Percentiles rank a stretch among this genome's conserved stretches.
These are phyloP conservation scores for Cydia amplana DNA, from an alignment of 1,140 invertebrate species.

Conservation along the genomic window DNA sequence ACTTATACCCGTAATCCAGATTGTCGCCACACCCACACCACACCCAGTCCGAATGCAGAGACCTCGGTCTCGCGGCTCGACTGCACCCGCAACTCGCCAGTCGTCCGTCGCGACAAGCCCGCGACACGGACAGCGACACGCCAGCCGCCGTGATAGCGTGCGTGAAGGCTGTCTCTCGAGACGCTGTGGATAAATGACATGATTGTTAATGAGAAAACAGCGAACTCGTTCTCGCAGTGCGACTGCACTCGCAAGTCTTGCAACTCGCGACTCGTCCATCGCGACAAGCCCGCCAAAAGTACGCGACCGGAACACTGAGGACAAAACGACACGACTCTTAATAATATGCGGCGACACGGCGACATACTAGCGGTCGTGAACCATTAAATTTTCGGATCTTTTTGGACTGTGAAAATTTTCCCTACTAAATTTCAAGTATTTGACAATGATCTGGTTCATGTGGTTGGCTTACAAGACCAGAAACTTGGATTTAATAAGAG, in stretches of 20 bases:
- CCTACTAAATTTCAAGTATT: too few relatives aligned
- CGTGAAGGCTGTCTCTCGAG: constrained; percentile 94
- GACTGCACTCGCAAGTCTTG: constrained; percentile 93
- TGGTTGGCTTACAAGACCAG: too few relatives aligned
- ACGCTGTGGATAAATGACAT: constrained; percentile 82
- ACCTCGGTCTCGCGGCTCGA: constrained; percentile 86
- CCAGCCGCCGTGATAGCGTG: constrained; percentile 94
- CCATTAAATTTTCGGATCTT: too few relatives aligned
- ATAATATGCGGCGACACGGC: too few relatives aligned
- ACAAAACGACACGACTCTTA: constrained; percentile 36
- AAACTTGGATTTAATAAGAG: too few relatives aligned
- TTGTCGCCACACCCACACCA: constrained; percentile 99
- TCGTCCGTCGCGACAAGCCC: constrained; percentile 93
- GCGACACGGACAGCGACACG: constrained; percentile 90
- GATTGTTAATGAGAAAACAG: constrained; percentile 80
- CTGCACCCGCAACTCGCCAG: constrained; percentile 94
- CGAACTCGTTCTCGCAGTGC: constrained; percentile 87
- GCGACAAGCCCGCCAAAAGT: constrained; percentile 90
- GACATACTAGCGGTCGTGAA: too few relatives aligned
- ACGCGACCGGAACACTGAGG: constrained; percentile 93
- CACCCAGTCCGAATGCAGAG: constrained; percentile 93
- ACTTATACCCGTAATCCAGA: constrained; percentile 97
- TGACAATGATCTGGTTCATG: too few relatives aligned
- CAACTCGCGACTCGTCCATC: constrained; percentile 94
- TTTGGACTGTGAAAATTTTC: too few relatives aligned